Base-by-base conservation (phyloP, 2,888 invertebrate species). In the Drosophila meridiana region DNA sequence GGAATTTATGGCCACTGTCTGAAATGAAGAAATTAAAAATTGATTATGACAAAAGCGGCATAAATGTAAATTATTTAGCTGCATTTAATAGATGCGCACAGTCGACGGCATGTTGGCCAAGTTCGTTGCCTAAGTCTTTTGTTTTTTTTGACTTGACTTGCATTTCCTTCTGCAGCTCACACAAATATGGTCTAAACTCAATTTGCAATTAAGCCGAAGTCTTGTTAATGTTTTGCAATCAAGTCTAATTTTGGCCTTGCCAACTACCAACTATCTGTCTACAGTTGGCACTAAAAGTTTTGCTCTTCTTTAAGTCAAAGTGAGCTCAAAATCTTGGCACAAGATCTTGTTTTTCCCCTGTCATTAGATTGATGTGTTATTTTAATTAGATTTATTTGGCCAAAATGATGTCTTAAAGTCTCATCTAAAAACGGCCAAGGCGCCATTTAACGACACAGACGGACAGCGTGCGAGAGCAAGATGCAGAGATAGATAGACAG, bases 1-100 rank as follows among this genome's bases (percentile, higher is more conserved):
- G 82, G 75, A 91, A 91, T 91, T 91, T 91, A 91, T 91, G 83
- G 85, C 83, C 69, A 63, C 74, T 82, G 83, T 82, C 82, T 69
- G 76, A 82, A 90, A 87, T 85, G 83, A 90, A 89, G 90, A 90
- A 90, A 90, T 90, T 90, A 87, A 90, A 90, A 90, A 90, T 90
- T 89, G 90, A 90, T 89, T 90, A 87, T 90, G 90, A 90, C 90
- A 88, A 89, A 89, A 80, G 76, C 83, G 80, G 69, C 76, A 83
- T 80, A 89, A 73, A 87, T 85, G 87, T 78, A 82, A 85, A 90
- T 90, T 89, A 89, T 83, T 90, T 80, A 83, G 69, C 74, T 69
- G 68, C 66, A 67, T 73, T 76, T 75, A 75, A 74, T 71, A 69
- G 77, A 73, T 78, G 77, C 62, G 60, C 30, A 4, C 36, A 42